These are phyloP conservation scores for Pseudomyrmex concolor DNA, from an alignment of 1,140 invertebrate genomes.

Conservation along the genomic window DNA sequence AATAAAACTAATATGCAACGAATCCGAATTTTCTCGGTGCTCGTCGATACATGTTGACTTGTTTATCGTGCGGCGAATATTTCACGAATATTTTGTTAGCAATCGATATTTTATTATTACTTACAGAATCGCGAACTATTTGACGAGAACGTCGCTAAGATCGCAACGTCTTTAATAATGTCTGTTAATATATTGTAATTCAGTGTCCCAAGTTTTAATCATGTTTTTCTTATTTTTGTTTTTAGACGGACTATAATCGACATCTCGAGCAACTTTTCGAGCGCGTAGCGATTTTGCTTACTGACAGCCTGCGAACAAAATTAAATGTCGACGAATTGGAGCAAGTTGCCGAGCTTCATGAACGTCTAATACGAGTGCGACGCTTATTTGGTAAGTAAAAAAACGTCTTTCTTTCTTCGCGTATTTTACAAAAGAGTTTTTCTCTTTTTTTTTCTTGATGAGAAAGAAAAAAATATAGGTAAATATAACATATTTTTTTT, in stretches of 20 bases:
- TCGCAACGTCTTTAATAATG: background rate
- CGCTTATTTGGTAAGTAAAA: constrained; percentile 73
- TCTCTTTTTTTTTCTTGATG: background rate
- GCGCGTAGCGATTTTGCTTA: constrained; percentile 70
- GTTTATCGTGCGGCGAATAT: background rate
- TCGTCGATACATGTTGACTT: background rate
- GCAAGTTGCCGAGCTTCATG: constrained; percentile 73
- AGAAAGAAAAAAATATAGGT: constrained; percentile 9
- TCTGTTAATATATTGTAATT: background rate
- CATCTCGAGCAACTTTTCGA: constrained; percentile 88
- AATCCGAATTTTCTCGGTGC: background rate
- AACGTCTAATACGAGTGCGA: constrained; percentile 75
- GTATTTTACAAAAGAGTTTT: too few species aligned
- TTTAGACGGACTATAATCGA: constrained; percentile 89
- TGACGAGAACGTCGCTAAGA: background rate
- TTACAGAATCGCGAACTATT: background rate
- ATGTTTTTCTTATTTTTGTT: background rate
- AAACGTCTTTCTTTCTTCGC: constrained; percentile 6
- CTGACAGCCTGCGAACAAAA: constrained; percentile 71
- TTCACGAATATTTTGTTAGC: background rate
- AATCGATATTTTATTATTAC: background rate
- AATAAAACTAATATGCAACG: background rate
- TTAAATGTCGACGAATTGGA: constrained; percentile 70
- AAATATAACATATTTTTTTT: too few species aligned
- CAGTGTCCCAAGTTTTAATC: background rate